A percentile compares a stretch with the other conserved stretches of the same genome.
Evolutionary conservation across 2,113 vertebrate genomes (phyloP).

Genomic region (Epinephelus fuscoguttatus): DNA sequence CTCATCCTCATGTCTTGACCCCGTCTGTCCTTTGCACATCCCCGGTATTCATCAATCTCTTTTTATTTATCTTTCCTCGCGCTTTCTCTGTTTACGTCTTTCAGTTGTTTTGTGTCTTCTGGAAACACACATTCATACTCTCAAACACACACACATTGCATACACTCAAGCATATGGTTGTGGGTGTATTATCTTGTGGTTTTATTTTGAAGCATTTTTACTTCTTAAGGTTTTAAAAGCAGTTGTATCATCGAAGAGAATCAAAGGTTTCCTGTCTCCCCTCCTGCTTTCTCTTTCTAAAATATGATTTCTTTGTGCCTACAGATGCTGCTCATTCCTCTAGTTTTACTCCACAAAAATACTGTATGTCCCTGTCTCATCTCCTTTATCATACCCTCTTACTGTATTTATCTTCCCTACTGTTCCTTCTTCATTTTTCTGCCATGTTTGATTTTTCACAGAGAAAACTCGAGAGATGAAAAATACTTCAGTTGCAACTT

Average conservation of each 20-base stretch:
- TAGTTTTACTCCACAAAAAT: background rate
- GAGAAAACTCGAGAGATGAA: constrained; percentile 1
- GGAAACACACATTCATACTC: background rate
- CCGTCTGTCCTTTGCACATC: background rate
- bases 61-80: background rate
- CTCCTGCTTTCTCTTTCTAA: background rate
- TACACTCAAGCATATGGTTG: background rate
- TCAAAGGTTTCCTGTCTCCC: background rate
- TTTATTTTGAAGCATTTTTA: background rate
- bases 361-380: background rate
- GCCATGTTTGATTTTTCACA: constrained; percentile 23
- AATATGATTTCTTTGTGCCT: background rate
- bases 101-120: background rate
- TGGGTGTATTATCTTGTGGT: background rate
- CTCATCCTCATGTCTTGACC: background rate
- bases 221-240: background rate
- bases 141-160: background rate
- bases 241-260: constrained; percentile 10
- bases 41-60: background rate
- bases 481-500: constrained; percentile 2
- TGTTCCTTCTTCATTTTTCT: constrained; percentile 9
- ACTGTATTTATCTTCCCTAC: background rate
- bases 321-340: constrained; percentile 16
- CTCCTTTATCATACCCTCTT: constrained; percentile 2
- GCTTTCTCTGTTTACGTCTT: background rate